These are phyloP conservation scores for Aptenodytes patagonicus DNA, from an alignment of 2,113 vertebrate species.

Conservation along the genomic window DNA sequence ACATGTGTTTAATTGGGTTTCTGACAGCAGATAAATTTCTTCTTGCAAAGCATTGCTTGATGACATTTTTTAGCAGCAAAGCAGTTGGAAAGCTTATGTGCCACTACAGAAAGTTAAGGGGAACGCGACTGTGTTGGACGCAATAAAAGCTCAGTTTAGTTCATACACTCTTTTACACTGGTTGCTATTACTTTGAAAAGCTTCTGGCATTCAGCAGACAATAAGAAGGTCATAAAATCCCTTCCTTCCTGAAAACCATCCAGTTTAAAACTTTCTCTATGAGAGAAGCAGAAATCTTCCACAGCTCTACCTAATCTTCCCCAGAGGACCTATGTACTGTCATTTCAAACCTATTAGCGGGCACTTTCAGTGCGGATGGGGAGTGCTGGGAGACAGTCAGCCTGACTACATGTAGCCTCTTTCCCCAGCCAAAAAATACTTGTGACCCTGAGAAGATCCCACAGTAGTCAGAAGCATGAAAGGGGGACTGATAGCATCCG, in stretches of 20 bases:
- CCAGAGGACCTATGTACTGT: not conserved
- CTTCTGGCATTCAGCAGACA: constrained; percentile 69
- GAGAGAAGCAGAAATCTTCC: not conserved
- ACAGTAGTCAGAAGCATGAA: not conserved
- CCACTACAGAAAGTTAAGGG: not conserved
- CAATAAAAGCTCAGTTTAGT: constrained; percentile 68
- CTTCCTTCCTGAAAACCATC: constrained; percentile 54
- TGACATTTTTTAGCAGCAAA: not conserved
- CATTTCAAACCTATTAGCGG: constrained; percentile 13
- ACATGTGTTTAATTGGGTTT: constrained; percentile 14
- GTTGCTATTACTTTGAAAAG: constrained; percentile 71
- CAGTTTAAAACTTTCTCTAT: constrained; percentile 33
- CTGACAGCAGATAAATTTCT: constrained; percentile 26
- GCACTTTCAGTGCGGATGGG: not conserved
- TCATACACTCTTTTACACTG: constrained; percentile 62
- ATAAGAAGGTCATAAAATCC: constrained; percentile 66
- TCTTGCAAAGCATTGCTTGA: not conserved
- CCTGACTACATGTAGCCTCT: not conserved
- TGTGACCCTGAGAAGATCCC: not conserved
- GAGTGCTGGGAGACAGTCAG: not conserved
- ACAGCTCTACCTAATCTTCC: not conserved
- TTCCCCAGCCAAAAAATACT: not conserved
- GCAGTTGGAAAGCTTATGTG: constrained; percentile 29
- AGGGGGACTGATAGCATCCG: not conserved
- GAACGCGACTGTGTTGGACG: constrained; percentile 4